Evolutionary conservation across 1,140 invertebrate genomes (phyloP).

Genomic region (Teleogryllus occipitalis): DNA sequence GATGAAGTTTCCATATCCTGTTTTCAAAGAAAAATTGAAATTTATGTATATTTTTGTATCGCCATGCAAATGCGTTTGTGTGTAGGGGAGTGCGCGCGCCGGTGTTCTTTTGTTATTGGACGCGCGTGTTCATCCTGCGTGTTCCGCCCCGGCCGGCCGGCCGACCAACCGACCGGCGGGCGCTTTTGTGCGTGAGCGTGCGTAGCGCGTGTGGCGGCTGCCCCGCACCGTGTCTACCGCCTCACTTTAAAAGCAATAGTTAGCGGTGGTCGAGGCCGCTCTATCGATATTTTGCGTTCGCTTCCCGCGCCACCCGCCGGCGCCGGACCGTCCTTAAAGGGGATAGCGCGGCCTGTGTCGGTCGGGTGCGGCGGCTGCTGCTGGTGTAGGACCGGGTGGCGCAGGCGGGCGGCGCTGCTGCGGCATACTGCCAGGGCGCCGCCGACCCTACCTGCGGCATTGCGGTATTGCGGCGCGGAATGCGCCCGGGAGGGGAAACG

Average conservation of each 20-base stretch:
- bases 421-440: too few relatives aligned
- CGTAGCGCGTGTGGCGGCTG: too few relatives aligned
- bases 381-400: too few relatives aligned
- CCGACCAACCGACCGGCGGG: too few relatives aligned
- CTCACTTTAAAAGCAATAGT: neutral
- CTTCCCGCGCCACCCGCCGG: too few relatives aligned
- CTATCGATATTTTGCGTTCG: neutral
- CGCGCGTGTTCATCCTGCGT: neutral
- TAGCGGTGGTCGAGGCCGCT: neutral
- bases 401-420: too few relatives aligned
- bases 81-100: neutral
- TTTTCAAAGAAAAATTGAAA: neutral
- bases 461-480: too few relatives aligned
- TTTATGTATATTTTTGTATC: neutral
- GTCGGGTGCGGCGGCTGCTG: too few relatives aligned
- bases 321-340: neutral
- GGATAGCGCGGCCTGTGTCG: neutral
- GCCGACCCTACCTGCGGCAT: too few relatives aligned
- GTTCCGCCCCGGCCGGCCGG: neutral
- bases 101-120: slow-evolving; percentile 4
- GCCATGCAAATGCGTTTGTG: neutral
- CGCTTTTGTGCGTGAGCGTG: too few relatives aligned
- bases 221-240: neutral
- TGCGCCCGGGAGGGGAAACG: too few relatives aligned
- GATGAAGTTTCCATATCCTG: neutral